Evolutionary conservation across 1,140 invertebrate species (phyloP).

Genomic region (Plutomurus gul): DNA sequence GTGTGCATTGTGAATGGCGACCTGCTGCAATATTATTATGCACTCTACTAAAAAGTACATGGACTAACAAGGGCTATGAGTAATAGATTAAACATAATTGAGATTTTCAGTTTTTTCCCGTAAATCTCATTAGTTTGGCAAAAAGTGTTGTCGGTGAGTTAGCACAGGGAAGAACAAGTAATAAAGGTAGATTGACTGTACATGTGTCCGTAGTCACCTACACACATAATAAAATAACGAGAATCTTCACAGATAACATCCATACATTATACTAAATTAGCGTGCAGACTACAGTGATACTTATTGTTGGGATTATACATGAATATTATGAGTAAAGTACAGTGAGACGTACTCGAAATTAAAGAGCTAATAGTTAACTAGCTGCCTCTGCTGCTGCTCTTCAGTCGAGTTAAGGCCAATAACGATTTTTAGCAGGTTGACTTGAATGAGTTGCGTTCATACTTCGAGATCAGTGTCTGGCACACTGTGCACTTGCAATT

Average conservation of each 20-base stretch:
- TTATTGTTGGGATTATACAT: too few species aligned
- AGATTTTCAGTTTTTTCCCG: slow-evolving; percentile 31
- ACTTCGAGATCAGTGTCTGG: too few species aligned
- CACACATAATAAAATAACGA: slow-evolving; percentile 26
- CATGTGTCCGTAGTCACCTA: slow-evolving; percentile 24
- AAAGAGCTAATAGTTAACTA: too few species aligned
- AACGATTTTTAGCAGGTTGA: too few species aligned
- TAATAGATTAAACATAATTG: slow-evolving; percentile 29
- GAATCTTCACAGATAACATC: slow-evolving; percentile 4
- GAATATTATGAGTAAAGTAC: too few species aligned
- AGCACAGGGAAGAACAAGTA: background rate
- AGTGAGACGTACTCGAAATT: too few species aligned
- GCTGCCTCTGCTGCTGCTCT: too few species aligned
- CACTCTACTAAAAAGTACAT: background rate
- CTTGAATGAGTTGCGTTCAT: too few species aligned
- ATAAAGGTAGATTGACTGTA: background rate
- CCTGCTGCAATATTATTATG: too few species aligned
- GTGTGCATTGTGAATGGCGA: background rate
- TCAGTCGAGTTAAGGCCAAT: too few species aligned
- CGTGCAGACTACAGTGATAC: too few species aligned
- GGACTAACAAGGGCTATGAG: background rate
- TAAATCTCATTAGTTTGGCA: slow-evolving; percentile 34
- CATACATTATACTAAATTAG: slow-evolving; percentile 20
- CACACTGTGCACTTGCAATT: too few species aligned
- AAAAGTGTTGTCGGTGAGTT: slow-evolving; percentile 24